Base-by-base conservation (phyloP, 2,888 invertebrate genomes). In the Sturmia bella region DNA sequence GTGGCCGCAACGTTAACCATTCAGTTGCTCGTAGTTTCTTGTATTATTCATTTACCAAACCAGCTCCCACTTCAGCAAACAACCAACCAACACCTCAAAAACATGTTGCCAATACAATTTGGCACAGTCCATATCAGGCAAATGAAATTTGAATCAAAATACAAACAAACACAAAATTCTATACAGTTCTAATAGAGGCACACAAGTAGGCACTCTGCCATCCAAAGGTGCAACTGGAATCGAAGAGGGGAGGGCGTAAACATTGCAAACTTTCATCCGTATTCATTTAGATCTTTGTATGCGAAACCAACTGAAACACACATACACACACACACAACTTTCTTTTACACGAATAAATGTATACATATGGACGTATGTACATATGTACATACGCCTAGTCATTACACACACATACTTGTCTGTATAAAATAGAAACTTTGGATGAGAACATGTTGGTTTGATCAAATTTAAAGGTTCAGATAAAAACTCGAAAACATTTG, bases 81-180 rank as follows among this genome's bases (percentile, higher is more conserved):
- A 15, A 17, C 39, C 37, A 15, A 17, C 39, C 24, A 43, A 15
- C 50, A 72, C 61, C 41, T 19, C 9, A 1, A 27, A 48, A 39
- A 41, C n/a, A 50, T 48, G 48, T 7, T 75, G 66, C 64, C 64
- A 75, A 75, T 56, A 15, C n/a, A 50, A 57, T 24, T 75, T 75
- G 74, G 57, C 66, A 66, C 19, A 57, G 56, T 39, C 19, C 27
- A 48, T 27, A 75, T 50, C 32, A 19, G 59, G 57, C 39, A 75
- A 66, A 57, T 57, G 24, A 50, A 74, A 74, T 59, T 75, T 6
- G 57, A 68, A 50, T 17, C n/a, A 12, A 59, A 75, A 39, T 57
- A 41, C n/a, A 74, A 57, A 56, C 9, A 66, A 59, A 48, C 17
- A 48, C 17, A 52, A 59, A 72, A 11, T 24, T 4, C 12, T 43